phyloP scores from a whole-genome alignment of 2,888 invertebrate genomes.

The Tetheella fluctuosa region DNA sequence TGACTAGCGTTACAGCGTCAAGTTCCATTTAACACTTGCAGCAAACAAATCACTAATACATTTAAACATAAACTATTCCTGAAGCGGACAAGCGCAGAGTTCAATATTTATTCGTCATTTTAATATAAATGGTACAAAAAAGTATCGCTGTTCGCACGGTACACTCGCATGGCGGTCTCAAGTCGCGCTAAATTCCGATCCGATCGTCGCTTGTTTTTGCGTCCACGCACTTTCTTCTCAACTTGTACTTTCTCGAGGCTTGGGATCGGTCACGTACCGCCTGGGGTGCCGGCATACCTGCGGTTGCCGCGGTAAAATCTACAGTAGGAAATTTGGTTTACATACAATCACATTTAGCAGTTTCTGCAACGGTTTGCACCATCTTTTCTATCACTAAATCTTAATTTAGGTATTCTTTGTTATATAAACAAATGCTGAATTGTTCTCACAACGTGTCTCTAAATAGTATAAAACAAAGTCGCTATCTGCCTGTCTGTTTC shows the following conservation, averaged over 20 bases:
- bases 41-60: too few species aligned
- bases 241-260: constrained; percentile 71
- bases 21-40: not conserved
- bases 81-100: too few species aligned
- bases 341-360: not conserved
- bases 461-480: too few species aligned
- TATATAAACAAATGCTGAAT: not conserved
- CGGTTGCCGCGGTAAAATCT: constrained; percentile 15
- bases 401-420: not conserved
- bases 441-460: not conserved
- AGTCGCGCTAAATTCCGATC: constrained; percentile 57
- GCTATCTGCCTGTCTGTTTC: too few species aligned
- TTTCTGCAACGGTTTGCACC: not conserved
- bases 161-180: constrained; percentile 11
- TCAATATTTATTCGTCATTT: not conserved
- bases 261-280: constrained; percentile 43
- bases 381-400: not conserved
- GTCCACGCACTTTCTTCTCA: constrained; percentile 75
- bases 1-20: not conserved
- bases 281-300: constrained; percentile 11
- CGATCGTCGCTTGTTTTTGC: constrained; percentile 64
- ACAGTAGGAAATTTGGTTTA: constrained; percentile 10
- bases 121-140: constrained; percentile 11
- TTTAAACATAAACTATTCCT: too few species aligned
- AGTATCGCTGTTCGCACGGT: constrained; percentile 15